Base-by-base conservation (phyloP, 2,888 invertebrate species). In the Halocaridina rubra region DNA sequence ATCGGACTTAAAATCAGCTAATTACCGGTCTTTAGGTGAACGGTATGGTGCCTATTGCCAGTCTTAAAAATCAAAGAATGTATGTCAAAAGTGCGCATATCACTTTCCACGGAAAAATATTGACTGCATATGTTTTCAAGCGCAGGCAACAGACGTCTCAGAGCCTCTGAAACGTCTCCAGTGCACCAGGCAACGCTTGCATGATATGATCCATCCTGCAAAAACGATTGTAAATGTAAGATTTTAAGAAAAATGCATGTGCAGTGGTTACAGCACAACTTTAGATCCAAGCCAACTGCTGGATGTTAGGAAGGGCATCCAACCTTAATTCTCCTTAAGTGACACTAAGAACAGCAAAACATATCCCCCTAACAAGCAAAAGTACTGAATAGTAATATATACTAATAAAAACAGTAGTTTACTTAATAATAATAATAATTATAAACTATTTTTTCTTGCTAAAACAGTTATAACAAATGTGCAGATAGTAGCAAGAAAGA, bases 191-290 rank as follows among this genome's bases (percentile, higher is more conserved):
- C 92, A 88, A 97, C 92, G 90, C 97, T 97, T 89, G 96, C 93
- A 90, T 97, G 97, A 91, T 95, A 96, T 1, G 95, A 95, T 24
- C 96, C 94, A 90, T 95, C 93, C 96, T 96, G 91, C 13, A 78
- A 67, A 7, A 1, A 29, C 2, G 27, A 46, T 24, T 53, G 19
- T 69, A 1, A 30, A n/a, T 24, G 24, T 32, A 30, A 71, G 32
- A 0, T 27, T 27, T 24, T 24, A 67, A 67, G 16, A 4, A 24
- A 19, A 19, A 27, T 27, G 3, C 24, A 22, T 27, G 1, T 1
- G 29, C 7, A 27, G n/a, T 27, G 5, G 5, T 67, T 27, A 10
- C 7, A 24, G 16, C 16, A 24, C 29, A 8, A 67, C 1, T 5
- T 67, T 10, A 67, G 24, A 10, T 1, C 1, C 5, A 67, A 16